phyloP scores from a whole-genome alignment of 2,888 invertebrate genomes.

The Sinotaia quadrata region DNA sequence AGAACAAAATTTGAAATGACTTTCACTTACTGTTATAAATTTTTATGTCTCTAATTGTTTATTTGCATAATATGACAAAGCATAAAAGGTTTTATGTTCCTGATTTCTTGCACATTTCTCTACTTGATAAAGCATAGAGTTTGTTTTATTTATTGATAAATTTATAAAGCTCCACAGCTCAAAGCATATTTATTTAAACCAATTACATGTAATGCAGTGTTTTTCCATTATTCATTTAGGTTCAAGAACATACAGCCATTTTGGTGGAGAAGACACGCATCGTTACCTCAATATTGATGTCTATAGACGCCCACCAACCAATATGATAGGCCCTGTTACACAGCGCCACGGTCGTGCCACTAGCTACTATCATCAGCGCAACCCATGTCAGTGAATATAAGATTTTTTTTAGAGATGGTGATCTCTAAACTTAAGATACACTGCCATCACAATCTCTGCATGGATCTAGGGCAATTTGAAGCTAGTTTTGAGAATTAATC shows the following conservation, averaged over 20 bases:
- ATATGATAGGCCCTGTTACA: constrained; percentile 61
- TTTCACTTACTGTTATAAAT: too few relatives aligned
- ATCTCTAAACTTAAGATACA: background rate
- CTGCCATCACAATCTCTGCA: background rate
- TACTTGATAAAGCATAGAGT: too few relatives aligned
- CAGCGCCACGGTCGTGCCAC: constrained; percentile 69
- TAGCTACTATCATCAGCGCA: constrained; percentile 69
- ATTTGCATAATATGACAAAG: too few relatives aligned
- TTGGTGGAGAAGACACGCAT: constrained; percentile 60
- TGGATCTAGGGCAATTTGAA: background rate
- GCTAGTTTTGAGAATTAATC: too few relatives aligned
- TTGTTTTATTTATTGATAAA: too few relatives aligned
- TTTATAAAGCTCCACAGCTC: too few relatives aligned
- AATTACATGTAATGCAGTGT: background rate
- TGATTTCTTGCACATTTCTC: too few relatives aligned
- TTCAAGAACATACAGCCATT: constrained; percentile 64
- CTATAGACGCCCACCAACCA: constrained; percentile 69
- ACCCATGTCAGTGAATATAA: constrained; percentile 62
- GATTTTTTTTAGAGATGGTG: too few relatives aligned
- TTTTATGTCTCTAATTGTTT: too few relatives aligned
- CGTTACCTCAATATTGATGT: constrained; percentile 69
- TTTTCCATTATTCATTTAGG: constrained; percentile 15
- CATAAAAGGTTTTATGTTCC: too few relatives aligned
- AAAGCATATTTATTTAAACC: too few relatives aligned
- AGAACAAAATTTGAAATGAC: too few relatives aligned